A percentile compares a stretch with the other conserved stretches of the same genome.
These are phyloP conservation scores for Amblyjoppa proteus DNA, from an alignment of 2,888 invertebrate species.

Conservation along the genomic window DNA sequence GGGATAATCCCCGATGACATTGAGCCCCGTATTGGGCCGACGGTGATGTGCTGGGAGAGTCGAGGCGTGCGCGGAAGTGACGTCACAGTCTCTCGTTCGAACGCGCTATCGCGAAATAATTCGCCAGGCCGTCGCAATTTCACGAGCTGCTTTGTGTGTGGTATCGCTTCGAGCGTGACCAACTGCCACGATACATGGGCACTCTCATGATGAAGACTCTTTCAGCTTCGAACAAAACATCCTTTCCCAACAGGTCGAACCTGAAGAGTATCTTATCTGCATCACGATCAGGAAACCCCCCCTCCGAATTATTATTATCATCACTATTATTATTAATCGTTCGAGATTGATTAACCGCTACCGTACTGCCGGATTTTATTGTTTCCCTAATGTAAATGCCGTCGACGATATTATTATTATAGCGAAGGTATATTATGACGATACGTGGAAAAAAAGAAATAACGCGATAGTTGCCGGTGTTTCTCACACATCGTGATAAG, in stretches of 20 bases:
- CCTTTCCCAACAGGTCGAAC: not conserved
- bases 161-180: slow-evolving; percentile 49
- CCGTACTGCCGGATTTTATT: slow-evolving; percentile 14
- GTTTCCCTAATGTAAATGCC: slow-evolving; percentile 39
- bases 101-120: slow-evolving; percentile 50
- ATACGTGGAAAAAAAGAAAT: slow-evolving; percentile 15
- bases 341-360: slow-evolving; percentile 24
- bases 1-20: slow-evolving; percentile 68
- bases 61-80: slow-evolving; percentile 73
- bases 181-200: not conserved
- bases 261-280: not conserved
- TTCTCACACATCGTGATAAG: slow-evolving; percentile 15
- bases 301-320: not conserved
- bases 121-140: slow-evolving; percentile 43
- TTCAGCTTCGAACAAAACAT: slow-evolving; percentile 20
- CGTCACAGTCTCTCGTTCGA: slow-evolving; percentile 68
- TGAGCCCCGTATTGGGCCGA: slow-evolving; percentile 65
- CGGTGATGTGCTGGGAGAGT: slow-evolving; percentile 65
- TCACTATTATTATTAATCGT: slow-evolving; percentile 3
- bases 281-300: not conserved
- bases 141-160: not conserved
- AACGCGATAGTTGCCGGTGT: not conserved
- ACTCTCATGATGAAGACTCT: not conserved
- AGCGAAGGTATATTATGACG: slow-evolving; percentile 9
- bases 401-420: slow-evolving; percentile 42